phyloP scores from a whole-genome alignment of 2,113 vertebrate genomes.

The Heterochromis multidens region DNA sequence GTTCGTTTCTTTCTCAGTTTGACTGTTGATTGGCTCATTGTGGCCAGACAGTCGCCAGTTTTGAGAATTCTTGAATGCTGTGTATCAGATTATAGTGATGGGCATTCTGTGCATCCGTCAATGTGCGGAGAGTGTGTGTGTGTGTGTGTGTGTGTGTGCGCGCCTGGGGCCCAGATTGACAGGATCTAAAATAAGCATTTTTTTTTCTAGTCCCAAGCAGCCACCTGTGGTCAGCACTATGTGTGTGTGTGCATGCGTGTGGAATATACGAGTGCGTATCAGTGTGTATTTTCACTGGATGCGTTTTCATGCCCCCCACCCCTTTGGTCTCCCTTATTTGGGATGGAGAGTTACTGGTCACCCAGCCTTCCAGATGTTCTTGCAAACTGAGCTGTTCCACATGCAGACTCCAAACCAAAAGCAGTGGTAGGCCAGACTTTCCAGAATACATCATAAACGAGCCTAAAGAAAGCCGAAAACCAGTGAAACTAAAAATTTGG shows the following conservation, averaged over 20 bases:
- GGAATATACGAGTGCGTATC: not conserved
- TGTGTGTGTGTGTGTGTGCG: not conserved
- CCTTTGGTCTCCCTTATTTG: slow-evolving; percentile 2
- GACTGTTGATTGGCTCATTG: not conserved
- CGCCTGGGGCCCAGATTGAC: not conserved
- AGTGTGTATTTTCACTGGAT: slow-evolving; percentile 8
- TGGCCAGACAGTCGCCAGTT: not conserved
- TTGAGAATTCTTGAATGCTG: not conserved
- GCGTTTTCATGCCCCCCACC: not conserved
- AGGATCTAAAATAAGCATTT: slow-evolving; percentile 37
- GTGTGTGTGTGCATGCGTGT: not conserved
- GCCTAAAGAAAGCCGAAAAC: not conserved
- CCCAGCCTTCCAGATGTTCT: slow-evolving; percentile 41
- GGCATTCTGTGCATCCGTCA: not conserved
- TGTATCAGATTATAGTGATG: not conserved
- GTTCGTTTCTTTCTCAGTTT: not conserved
- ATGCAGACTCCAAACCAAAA: slow-evolving; percentile 37
- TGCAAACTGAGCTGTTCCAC: slow-evolving; percentile 25
- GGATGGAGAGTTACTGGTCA: slow-evolving; percentile 20
- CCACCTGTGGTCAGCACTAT: slow-evolving; percentile 34
- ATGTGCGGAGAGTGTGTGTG: not conserved
- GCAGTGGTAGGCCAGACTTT: not conserved
- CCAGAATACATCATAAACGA: slow-evolving; percentile 3
- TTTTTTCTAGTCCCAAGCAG: not conserved
- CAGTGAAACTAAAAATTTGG: not conserved